Evolutionary conservation across 1,140 invertebrate genomes (phyloP), one percentile per base, ranked within the genome.

Genomic region (Palaemon carinicauda): DNA sequence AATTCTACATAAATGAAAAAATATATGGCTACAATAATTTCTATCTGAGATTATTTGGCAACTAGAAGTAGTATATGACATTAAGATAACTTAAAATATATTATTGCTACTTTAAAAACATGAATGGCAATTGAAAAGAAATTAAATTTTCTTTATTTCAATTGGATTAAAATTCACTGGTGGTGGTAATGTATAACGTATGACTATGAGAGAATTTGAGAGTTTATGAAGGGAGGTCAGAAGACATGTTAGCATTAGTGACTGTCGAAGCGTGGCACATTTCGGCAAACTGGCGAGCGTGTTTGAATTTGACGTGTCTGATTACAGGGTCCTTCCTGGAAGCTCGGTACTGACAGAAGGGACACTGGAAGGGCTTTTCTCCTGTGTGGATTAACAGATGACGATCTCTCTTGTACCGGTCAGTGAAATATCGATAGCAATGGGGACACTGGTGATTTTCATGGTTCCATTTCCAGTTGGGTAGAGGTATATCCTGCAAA

Each of bases 301-400:
- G 80, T 31, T 82, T 82, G 29, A 82, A 82, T 7, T 74, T 73
- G 24, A 82, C 80, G 29, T 82, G 80, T 21, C 80, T 21, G 15
- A 82, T 82, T 15, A 82, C 80, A 0, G 80, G 80, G 31, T 82
- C 80, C 50, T 82, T 82, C 19, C 80, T 73, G 1, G 65, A 74
- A 4, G 80, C 80, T 24, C 80, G 80, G 51, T 82, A 82, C 1
- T 41, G 80, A 15, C 80, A 82, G 29, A 82, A 82, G 3, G 80
- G 80, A 31, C 80, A 82, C 80, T 82, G 80, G 51, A 73, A 82
- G 21, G 80, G 80, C 52, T 82, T 82, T 24, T 82, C 80, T 12
- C 80, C 80, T 1, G 80, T 82, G 69, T 82, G 80, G 27, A 82
- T 82, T 27, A 82, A 27, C 50, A 82, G 69, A 21, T 82, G 80